Evolutionary conservation across 2,797 vertebrate genomes (phyloP).

Genomic region (Falco columbarius): DNA sequence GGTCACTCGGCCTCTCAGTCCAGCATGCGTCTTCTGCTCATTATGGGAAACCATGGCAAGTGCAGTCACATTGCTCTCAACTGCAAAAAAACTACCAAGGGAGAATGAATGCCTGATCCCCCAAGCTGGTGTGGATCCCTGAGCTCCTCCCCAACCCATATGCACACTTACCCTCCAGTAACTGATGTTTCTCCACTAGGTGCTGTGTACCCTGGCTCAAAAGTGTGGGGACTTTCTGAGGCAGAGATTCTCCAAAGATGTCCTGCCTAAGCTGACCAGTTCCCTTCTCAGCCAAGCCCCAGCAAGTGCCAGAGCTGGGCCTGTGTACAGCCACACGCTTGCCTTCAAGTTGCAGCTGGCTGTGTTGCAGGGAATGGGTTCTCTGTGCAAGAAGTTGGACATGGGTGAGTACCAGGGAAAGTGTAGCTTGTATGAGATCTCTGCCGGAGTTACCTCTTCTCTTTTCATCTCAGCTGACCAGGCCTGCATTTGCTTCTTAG

Average conservation of each 20-base stretch:
- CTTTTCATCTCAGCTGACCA: background rate
- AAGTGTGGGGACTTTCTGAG: slow-evolving; percentile 89
- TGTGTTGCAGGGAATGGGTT: slow-evolving; percentile 88
- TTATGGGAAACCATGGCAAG: background rate
- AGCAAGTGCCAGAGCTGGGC: slow-evolving; percentile 85
- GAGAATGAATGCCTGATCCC: background rate
- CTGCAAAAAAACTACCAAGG: background rate
- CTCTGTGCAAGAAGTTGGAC: slow-evolving; percentile 86
- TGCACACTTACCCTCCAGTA: background rate
- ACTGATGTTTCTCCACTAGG: slow-evolving; percentile 74
- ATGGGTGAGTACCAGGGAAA: slow-evolving; percentile 82
- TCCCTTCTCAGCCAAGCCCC: slow-evolving; percentile 87
- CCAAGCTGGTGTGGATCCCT: background rate
- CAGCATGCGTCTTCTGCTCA: background rate
- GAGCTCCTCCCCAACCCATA: background rate
- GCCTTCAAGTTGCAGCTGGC: slow-evolving; percentile 93
- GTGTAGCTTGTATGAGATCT: rapidly evolving
- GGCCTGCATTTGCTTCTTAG: background rate
- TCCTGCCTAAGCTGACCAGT: slow-evolving; percentile 86
- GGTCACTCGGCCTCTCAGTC: background rate
- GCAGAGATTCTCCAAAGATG: slow-evolving; percentile 88
- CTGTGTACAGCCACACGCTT: slow-evolving; percentile 87
- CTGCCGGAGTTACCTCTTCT: background rate
- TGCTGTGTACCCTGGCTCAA: slow-evolving; percentile 86
- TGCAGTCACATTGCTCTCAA: background rate